phyloP scores from a whole-genome alignment of 2,888 invertebrate species.

The Chouioia cunea region DNA sequence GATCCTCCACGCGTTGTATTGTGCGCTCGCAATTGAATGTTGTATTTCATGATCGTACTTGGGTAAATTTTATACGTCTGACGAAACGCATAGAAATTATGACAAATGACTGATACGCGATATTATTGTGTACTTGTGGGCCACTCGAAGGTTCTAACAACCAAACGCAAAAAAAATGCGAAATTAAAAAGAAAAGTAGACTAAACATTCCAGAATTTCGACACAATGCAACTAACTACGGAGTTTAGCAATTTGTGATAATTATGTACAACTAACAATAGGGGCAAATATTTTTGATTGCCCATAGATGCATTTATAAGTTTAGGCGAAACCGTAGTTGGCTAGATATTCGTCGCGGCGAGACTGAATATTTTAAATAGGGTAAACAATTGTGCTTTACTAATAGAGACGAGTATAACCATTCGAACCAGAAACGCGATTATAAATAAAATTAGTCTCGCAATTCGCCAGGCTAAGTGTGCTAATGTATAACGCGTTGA shows the following conservation, averaged over 20 bases:
- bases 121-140: slow-evolving; percentile 12
- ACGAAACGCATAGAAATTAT: slow-evolving; percentile 9
- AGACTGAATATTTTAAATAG: neutral
- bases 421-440: too few relatives aligned
- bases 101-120: neutral
- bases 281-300: slow-evolving; percentile 46
- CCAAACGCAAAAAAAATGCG: too few relatives aligned
- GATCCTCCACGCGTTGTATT: too few relatives aligned
- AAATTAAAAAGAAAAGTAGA: slow-evolving; percentile 5
- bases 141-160: slow-evolving; percentile 17
- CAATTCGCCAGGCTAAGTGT: too few relatives aligned
- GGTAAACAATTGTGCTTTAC: slow-evolving; percentile 41
- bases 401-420: slow-evolving; percentile 29
- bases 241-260: slow-evolving; percentile 47
- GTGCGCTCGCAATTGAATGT: too few relatives aligned
- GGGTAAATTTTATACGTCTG: slow-evolving; percentile 20
- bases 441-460: too few relatives aligned
- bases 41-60: slow-evolving; percentile 16
- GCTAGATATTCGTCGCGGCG: slow-evolving; percentile 32
- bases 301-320: slow-evolving; percentile 32
- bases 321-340: slow-evolving; percentile 28
- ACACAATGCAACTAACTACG: slow-evolving; percentile 36
- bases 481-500: too few relatives aligned
- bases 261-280: slow-evolving; percentile 35
- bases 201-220: slow-evolving; percentile 34